These are phyloP conservation scores for Xyrichtys novacula DNA, from an alignment of 2,797 vertebrate species.

Conservation along the genomic window DNA sequence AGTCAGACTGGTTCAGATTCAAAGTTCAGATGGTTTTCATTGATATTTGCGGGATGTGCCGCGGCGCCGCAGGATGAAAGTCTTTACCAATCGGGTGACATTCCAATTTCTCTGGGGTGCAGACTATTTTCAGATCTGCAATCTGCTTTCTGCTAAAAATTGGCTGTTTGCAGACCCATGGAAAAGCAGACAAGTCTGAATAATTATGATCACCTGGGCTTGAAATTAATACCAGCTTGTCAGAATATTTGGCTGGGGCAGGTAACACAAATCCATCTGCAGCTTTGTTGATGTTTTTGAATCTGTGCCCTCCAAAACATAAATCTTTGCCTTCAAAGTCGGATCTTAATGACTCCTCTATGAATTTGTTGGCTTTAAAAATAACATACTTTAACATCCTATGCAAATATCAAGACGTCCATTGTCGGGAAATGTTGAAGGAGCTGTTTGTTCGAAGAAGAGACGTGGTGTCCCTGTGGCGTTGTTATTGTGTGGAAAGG, in stretches of 20 bases:
- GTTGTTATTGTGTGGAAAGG: too few relatives aligned
- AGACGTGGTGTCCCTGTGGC: neutral
- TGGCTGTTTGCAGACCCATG: conserved; percentile 39
- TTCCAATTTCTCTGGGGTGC: conserved; percentile 32
- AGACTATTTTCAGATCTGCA: conserved; percentile 36
- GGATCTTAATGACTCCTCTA: conserved; percentile 5
- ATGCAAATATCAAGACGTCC: neutral
- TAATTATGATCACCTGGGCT: conserved; percentile 66
- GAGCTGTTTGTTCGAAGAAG: neutral
- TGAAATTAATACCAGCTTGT: conserved; percentile 65
- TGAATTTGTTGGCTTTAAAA: neutral
- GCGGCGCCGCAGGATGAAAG: conserved; percentile 17
- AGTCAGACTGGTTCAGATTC: neutral
- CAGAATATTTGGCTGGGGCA: conserved; percentile 43
- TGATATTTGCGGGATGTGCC: conserved; percentile 16
- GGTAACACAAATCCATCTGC: conserved; percentile 42
- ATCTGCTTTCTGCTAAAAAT: conserved; percentile 41
- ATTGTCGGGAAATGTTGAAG: neutral
- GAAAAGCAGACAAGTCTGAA: conserved; percentile 58
- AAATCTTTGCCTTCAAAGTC: neutral
- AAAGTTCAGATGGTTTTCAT: neutral
- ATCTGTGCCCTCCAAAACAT: conserved; percentile 21
- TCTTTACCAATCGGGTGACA: conserved; percentile 23
- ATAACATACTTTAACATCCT: neutral
- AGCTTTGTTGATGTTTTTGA: conserved; percentile 25